A percentile compares a stretch with the other conserved stretches of the same genome.
phyloP scores from a whole-genome alignment of 2,888 invertebrate species.

The Herminia tarsipennalis region DNA sequence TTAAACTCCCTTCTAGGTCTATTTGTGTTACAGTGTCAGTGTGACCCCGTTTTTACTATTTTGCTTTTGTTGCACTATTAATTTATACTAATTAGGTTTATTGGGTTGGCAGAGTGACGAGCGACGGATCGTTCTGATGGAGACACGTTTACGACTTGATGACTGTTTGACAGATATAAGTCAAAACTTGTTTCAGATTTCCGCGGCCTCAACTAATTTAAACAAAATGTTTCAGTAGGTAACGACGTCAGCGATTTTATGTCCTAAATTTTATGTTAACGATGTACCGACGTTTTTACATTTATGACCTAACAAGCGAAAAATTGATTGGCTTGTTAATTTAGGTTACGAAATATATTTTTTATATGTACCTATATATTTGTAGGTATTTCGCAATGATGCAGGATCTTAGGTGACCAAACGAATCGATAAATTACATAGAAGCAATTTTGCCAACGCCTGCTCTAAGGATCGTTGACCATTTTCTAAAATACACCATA shows the following conservation, averaged over 20 bases:
- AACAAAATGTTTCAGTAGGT: constrained; percentile 49
- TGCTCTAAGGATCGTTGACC: too few species aligned
- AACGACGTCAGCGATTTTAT: constrained; percentile 50
- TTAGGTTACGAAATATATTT: constrained; percentile 9
- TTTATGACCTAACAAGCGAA: constrained; percentile 22
- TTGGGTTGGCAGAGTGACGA: constrained; percentile 14
- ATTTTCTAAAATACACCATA: too few species aligned
- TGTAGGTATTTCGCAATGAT: too few species aligned
- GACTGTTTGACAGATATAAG: constrained; percentile 27
- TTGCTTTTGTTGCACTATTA: background rate
- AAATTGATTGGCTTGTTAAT: constrained; percentile 21
- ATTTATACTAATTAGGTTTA: constrained; percentile 17
- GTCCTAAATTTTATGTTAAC: constrained; percentile 35
- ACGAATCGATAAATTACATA: too few species aligned
- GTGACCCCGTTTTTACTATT: background rate
- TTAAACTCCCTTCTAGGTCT: too few species aligned
- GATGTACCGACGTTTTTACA: constrained; percentile 38
- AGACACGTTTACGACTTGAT: constrained; percentile 28
- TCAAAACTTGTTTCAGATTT: constrained; percentile 45
- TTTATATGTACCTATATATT: too few species aligned
- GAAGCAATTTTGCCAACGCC: too few species aligned
- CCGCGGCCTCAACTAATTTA: constrained; percentile 48
- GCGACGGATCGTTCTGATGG: constrained; percentile 15
- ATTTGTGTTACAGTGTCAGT: too few species aligned
- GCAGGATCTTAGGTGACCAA: too few species aligned